Evolutionary conservation across 2,113 vertebrate genomes (phyloP).

Genomic region (Theropithecus gelada): DNA sequence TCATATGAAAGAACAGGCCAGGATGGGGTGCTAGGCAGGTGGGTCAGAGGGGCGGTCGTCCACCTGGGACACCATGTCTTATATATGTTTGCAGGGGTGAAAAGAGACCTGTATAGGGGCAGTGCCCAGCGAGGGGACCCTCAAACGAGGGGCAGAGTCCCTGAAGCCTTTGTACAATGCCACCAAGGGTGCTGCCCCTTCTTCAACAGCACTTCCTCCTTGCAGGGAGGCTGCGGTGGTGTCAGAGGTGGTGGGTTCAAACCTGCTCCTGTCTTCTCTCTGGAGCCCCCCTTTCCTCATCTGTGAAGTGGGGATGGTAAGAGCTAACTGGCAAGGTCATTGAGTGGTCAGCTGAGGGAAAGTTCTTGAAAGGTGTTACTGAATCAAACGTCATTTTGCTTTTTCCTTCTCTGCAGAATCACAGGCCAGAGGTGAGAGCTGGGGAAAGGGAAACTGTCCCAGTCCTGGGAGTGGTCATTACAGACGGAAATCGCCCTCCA

Average conservation of each 20-base stretch:
- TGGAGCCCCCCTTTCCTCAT: not conserved
- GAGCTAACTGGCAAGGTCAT: not conserved
- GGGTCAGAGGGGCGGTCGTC: not conserved
- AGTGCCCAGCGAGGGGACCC: not conserved
- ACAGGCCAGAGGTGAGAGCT: not conserved
- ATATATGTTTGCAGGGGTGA: not conserved
- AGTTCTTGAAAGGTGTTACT: rapidly evolving
- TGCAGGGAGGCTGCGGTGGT: not conserved
- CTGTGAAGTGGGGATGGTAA: not conserved
- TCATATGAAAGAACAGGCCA: not conserved
- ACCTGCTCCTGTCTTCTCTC: not conserved
- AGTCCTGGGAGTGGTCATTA: not conserved
- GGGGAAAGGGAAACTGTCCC: not conserved
- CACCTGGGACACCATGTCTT: not conserved
- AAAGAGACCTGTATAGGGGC: not conserved
- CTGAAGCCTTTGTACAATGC: not conserved
- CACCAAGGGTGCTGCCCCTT: no score
- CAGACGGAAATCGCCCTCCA: not conserved
- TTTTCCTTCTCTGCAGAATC: conserved; percentile 2
- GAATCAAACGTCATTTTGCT: not conserved
- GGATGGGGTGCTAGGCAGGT: not conserved
- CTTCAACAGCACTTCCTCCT: not conserved
- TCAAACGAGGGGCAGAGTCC: not conserved
- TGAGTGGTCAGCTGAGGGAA: not conserved
- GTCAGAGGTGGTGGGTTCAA: not conserved